Conservation (phyloP, 2,888 invertebrate species). For the Ditula angustiorana region DNA sequence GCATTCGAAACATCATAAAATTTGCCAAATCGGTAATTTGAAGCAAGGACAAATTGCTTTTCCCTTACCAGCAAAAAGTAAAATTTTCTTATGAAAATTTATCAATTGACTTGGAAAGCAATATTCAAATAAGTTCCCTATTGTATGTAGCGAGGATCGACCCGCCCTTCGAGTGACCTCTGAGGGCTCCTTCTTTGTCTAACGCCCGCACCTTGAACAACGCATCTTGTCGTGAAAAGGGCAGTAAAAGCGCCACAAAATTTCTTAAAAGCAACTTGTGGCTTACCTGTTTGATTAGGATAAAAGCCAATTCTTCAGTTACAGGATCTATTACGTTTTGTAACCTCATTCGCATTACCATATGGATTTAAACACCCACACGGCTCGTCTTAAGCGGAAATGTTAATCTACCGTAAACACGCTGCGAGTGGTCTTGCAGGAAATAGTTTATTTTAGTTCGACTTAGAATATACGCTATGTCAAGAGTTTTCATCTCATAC, state of each 20-base stretch:
- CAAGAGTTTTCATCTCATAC: too few relatives aligned
- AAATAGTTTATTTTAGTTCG: too few relatives aligned
- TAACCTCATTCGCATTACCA: neutral
- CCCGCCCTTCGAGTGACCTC: conserved; percentile 46
- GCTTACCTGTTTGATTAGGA: conserved; percentile 57
- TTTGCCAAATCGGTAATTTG: neutral
- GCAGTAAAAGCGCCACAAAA: conserved; percentile 40
- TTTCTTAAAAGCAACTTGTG: conserved; percentile 32
- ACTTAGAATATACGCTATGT: too few relatives aligned
- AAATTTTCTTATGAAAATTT: conserved; percentile 5
- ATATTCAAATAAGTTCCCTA: conserved; percentile 41
- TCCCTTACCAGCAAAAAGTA: neutral
- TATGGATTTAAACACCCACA: neutral
- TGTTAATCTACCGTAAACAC: conserved; percentile 8
- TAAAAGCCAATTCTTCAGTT: conserved; percentile 53
- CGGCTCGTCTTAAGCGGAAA: conserved; percentile 7
- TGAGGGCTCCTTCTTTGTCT: conserved; percentile 40
- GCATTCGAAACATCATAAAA: neutral
- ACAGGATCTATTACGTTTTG: conserved; percentile 4
- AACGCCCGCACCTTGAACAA: conserved; percentile 36
- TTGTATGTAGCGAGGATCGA: conserved; percentile 23
- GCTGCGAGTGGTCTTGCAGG: neutral
- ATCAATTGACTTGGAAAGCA: conserved; percentile 10
- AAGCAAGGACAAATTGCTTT: neutral
- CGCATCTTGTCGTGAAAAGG: conserved; percentile 36